Base-by-base conservation (phyloP, 2,797 vertebrate species). In the Hippopotamyrus pictus region DNA sequence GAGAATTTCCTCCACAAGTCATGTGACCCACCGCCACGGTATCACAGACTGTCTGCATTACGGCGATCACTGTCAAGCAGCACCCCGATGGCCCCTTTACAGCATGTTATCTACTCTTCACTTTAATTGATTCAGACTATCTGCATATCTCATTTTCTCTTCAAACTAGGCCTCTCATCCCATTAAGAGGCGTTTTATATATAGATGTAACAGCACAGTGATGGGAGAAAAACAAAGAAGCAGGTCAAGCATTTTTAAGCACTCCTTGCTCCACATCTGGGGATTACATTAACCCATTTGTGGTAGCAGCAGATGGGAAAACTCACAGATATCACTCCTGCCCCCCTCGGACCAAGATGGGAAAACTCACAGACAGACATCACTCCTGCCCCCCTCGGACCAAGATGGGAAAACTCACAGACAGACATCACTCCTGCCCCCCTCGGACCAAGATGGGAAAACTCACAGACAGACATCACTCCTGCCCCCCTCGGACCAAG, bases 61-160 rank as follows among this genome's bases (percentile, higher is more conserved):
- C 19, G 9, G 76, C 4, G 33, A 17, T 73, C 69, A 17, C 65
- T 33, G 69, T 69, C 62, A 12, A 73, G 69, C 33, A 17, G 12
- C 69, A 37, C 5, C 14, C 33, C 69, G 37, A 19, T 7, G 33
- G 33, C 33, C 69, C 29, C 19, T 85, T 85, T 51, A 51, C 44
- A 51, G 82, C 46, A 85, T 12, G 82, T 51, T 85, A 25, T 29
- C 82, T 51, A 25, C 82, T 29, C 82, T 85, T 50, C 82, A 29
- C 22, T 85, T 51, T 51, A 85, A 85, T 82, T 82, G 76, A 46
- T 82, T 82, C 41, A 46, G 37, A n/a, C 37, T 82, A 82, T 82
- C 76, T 46, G 76, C 76, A 46, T 82, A 82, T 82, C 76, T 82
- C 37, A 82, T 82, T 82, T 22, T 82, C 76, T 82, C 17, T 82